Base-by-base conservation (phyloP, 2,113 vertebrate genomes). In the Cryptomyrus ogoouensis region DNA sequence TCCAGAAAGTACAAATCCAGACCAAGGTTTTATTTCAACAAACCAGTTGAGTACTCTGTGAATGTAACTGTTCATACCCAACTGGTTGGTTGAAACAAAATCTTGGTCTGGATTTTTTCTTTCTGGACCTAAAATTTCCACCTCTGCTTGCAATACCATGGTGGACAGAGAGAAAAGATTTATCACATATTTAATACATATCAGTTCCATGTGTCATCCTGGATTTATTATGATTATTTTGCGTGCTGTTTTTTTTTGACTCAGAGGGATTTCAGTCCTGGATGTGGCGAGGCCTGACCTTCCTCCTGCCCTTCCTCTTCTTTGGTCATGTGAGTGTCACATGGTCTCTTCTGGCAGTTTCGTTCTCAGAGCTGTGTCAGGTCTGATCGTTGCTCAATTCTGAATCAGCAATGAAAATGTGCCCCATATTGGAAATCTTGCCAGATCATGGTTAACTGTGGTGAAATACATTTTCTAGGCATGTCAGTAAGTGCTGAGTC, bases 251-350 rank as follows among this genome's bases (percentile, higher is more conserved):
- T 53, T 17, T 31, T 31, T 62, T n/a, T 70, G 80, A 35, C 58
- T 91, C 95, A 99, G 98, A 99, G 95, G 98, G 98, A 42, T 99
- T 99, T 95, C 98, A 99, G 95, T 99, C 98, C 19, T 99, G 98
- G 98, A 99, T 99, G 98, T 99, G 98, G 97, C 95, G 98, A 91
- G 98, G 98, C 39, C 94, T 99, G 92, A 98, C 97, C 50, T 99
- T 99, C 93, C 95, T 99, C 70, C 96, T 99, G 56, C 98, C 98
- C 2, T 99, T 99, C 92, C 95, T 99, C 87, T 99, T 99, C 95
- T 98, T 98, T 0, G 97, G 98, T 85, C 98, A 99, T 0, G 98
- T 99, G 92, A 98, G 97, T 94, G 66, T 42, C 39, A 77, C 17
- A 49, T 91, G 5, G 0, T 88, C 9, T 17, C 24, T 49, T 10